phyloP scores from a whole-genome alignment of 2,797 vertebrate genomes.

The Kryptolebias ocellatus region DNA sequence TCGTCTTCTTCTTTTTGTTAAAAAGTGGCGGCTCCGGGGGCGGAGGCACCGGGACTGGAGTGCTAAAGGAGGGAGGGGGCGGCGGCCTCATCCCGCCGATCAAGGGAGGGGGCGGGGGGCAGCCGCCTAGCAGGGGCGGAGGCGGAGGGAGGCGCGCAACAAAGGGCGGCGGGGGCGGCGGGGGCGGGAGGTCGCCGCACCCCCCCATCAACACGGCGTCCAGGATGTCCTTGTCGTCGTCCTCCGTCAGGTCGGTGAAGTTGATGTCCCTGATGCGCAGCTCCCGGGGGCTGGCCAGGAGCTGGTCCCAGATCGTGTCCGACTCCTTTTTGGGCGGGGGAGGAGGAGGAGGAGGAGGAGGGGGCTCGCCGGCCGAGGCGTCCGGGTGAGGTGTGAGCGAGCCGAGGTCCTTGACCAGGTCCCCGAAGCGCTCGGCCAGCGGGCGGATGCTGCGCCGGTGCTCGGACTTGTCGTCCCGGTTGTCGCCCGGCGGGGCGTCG shows the following conservation, averaged over 20 bases:
- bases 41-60: slow-evolving; percentile 57
- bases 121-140: slow-evolving; percentile 83
- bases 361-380: slow-evolving; percentile 62
- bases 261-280: slow-evolving; percentile 95
- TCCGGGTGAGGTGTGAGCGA: slow-evolving; percentile 52
- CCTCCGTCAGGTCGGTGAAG: slow-evolving; percentile 94
- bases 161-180: slow-evolving; percentile 86
- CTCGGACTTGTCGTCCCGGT: slow-evolving; percentile 76
- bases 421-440: slow-evolving; percentile 90
- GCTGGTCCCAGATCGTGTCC: slow-evolving; percentile 97
- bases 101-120: slow-evolving; percentile 86
- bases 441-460: slow-evolving; percentile 86
- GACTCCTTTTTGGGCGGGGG: slow-evolving; percentile 89
- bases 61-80: slow-evolving; percentile 81
- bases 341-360: slow-evolving; percentile 49
- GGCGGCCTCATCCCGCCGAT: slow-evolving; percentile 83
- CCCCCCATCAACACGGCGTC: slow-evolving; percentile 83
- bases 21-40: slow-evolving; percentile 86
- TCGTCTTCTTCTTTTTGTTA: slow-evolving; percentile 97
- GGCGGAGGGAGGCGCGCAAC: slow-evolving; percentile 78
- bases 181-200: slow-evolving; percentile 83
- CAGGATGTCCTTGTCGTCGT: slow-evolving; percentile 91
- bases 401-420: slow-evolving; percentile 84
- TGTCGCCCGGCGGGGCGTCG: slow-evolving; percentile 16
- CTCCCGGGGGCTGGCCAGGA: slow-evolving; percentile 92